A percentile compares a stretch with the other conserved stretches of the same genome.
phyloP scores from a whole-genome alignment of 2,113 vertebrate genomes.

The Trichomycterus rosablanca region DNA sequence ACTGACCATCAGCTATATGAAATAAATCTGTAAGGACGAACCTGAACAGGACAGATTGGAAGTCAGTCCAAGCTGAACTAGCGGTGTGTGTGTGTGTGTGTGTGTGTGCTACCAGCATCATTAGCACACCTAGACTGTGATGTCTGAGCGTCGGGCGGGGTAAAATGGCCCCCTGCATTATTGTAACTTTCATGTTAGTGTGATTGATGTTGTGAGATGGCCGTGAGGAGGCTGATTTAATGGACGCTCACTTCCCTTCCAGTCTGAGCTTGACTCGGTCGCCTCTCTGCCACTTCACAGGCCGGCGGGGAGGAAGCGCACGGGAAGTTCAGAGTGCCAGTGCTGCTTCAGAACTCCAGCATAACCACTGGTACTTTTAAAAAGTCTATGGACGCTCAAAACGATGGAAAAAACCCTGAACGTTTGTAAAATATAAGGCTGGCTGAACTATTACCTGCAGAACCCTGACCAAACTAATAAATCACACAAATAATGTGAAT shows the following conservation, averaged over 20 bases:
- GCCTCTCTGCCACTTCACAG: slow-evolving; percentile 20
- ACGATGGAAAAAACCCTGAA: no score
- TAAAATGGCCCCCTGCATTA: slow-evolving; percentile 39
- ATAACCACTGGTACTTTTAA: not conserved
- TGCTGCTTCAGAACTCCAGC: slow-evolving; percentile 1
- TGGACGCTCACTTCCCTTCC: slow-evolving; percentile 27
- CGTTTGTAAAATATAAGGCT: no score
- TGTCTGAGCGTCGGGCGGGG: slow-evolving; percentile 26
- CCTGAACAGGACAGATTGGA: no score
- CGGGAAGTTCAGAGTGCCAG: slow-evolving; percentile 9
- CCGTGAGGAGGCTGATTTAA: slow-evolving; percentile 34
- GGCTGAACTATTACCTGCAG: no score
- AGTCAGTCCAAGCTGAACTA: no score
- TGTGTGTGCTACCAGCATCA: slow-evolving; percentile 24
- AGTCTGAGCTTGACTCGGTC: not conserved
- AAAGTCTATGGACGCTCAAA: no score
- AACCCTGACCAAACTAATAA: no score
- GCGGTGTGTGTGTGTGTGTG: slow-evolving; percentile 4
- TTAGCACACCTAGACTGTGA: slow-evolving; percentile 35
- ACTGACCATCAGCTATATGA: no score
- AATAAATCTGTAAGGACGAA: no score
- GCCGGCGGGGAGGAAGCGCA: slow-evolving; percentile 10
- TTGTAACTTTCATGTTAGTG: slow-evolving; percentile 41
- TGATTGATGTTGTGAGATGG: slow-evolving; percentile 42
- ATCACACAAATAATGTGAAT: no score